A percentile compares a stretch with the other conserved stretches of the same genome.
Conservation (phyloP, 2,113 vertebrate species). For the cattle (Bos taurus) region DNA sequence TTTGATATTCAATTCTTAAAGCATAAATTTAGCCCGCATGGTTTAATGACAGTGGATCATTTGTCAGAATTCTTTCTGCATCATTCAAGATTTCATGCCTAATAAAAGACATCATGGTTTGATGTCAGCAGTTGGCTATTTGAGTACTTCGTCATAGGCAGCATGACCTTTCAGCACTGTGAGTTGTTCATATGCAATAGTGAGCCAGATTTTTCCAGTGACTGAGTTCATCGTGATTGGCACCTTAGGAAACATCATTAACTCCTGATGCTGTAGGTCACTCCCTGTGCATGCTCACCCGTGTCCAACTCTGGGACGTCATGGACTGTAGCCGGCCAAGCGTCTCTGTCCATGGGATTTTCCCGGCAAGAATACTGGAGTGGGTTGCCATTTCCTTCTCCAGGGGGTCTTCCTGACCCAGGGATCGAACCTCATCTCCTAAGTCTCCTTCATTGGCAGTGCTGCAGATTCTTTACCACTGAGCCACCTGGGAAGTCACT, state of each 20-base stretch:
- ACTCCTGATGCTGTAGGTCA: neutral
- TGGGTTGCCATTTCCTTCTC: neutral
- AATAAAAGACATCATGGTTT: neutral
- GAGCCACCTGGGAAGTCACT: neutral
- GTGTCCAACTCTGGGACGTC: neutral
- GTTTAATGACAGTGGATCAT: conserved; percentile 1
- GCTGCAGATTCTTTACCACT: neutral
- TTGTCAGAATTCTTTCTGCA: conserved; percentile 35
- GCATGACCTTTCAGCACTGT: conserved; percentile 37
- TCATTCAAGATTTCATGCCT: conserved; percentile 54
- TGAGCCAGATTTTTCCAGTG: conserved; percentile 60
- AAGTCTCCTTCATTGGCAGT: neutral
- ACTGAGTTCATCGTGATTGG: conserved; percentile 18
- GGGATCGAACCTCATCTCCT: neutral
- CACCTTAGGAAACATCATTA: neutral
- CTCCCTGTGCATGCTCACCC: rapidly evolving
- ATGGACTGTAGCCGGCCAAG: neutral
- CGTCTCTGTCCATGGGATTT: neutral
- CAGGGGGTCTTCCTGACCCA: neutral
- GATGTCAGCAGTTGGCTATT: conserved; percentile 47
- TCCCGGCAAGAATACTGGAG: neutral
- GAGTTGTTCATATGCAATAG: conserved; percentile 41
- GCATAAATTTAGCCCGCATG: neutral
- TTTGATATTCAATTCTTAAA: neutral
- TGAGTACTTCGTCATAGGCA: conserved; percentile 23